Conservation (phyloP, 2,113 vertebrate species). For the Mastomys coucha region DNA sequence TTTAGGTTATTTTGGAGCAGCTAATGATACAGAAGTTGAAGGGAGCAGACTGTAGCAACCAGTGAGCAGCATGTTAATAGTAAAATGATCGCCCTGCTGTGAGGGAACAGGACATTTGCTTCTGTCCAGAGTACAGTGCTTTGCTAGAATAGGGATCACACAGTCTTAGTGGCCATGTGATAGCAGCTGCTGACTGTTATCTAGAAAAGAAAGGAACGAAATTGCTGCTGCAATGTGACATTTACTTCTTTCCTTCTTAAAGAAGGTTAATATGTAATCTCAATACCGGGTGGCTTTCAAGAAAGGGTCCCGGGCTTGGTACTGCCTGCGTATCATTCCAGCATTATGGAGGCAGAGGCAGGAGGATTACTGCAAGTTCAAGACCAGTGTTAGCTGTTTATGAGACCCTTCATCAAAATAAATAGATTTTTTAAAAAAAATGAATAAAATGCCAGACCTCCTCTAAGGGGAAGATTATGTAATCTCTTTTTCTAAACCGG, state of each 20-base stretch:
- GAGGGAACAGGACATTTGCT: not conserved
- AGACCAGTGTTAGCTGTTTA: not conserved
- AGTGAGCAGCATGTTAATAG: not conserved
- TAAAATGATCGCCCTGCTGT: not conserved
- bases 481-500: not conserved
- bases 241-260: not conserved
- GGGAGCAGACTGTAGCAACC: not conserved
- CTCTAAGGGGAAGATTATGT: not conserved
- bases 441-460: not conserved
- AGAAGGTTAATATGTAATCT: not conserved
- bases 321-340: not conserved
- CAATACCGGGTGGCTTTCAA: too few species aligned
- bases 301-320: not conserved
- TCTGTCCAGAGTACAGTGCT: not conserved
- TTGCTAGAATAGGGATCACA: not conserved
- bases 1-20: slow-evolving; percentile 31
- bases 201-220: not conserved
- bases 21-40: slow-evolving; percentile 14
- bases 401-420: not conserved
- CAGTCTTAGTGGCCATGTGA: not conserved
- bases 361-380: not conserved
- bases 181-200: not conserved
- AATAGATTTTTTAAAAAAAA: not conserved
- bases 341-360: not conserved
- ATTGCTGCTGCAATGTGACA: not conserved